phyloP scores from a whole-genome alignment of 2,797 vertebrate species.

The Onychomys leucogaster region DNA sequence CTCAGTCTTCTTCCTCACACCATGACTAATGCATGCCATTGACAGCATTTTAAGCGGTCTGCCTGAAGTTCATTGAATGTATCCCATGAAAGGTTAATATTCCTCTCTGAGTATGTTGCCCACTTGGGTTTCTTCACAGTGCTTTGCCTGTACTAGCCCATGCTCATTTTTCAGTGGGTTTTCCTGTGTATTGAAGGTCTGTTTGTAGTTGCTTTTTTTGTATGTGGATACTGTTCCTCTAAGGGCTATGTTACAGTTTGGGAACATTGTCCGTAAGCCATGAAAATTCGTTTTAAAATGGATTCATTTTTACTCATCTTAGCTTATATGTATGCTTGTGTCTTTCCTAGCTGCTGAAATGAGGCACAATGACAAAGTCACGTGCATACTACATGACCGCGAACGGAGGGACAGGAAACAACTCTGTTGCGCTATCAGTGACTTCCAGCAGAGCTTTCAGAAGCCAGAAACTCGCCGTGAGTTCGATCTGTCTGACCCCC shows the following conservation, averaged over 20 bases:
- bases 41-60: not conserved
- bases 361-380: constrained; percentile 86
- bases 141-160: not conserved
- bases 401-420: constrained; percentile 85
- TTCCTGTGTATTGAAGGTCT: not conserved
- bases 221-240: not conserved
- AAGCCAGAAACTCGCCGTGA: constrained; percentile 87
- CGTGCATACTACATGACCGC: constrained; percentile 87
- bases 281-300: not conserved
- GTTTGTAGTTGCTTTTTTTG: not conserved
- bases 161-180: not conserved
- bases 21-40: not conserved
- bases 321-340: not conserved
- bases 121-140: not conserved
- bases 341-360: constrained; percentile 85
- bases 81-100: not conserved
- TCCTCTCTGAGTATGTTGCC: not conserved
- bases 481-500: constrained; percentile 90
- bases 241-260: not conserved
- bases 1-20: not conserved
- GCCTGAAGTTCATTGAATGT: not conserved
- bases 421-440: constrained; percentile 83
- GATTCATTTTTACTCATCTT: not conserved
- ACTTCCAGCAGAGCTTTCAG: constrained; percentile 90
- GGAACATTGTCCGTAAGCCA: not conserved